Conservation (phyloP, 2,888 invertebrate species). For the Ophion ventricosus region DNA sequence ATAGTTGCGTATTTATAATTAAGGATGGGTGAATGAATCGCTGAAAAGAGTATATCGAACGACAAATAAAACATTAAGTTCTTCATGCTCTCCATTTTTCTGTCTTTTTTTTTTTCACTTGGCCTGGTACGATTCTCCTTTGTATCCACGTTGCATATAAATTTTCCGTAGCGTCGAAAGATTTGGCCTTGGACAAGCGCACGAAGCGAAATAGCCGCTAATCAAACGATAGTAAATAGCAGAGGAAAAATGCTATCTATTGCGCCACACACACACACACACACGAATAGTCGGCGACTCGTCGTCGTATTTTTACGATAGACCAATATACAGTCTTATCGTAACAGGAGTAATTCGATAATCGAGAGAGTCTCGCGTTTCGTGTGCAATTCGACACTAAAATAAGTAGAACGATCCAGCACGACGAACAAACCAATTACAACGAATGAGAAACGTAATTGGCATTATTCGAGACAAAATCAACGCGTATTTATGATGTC, state of each 20-base stretch:
- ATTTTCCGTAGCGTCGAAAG: background rate
- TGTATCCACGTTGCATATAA: too few species aligned
- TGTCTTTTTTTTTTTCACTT: too few species aligned
- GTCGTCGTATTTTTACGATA: background rate
- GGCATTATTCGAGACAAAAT: background rate
- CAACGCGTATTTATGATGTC: too few species aligned
- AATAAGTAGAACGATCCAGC: conserved; percentile 9
- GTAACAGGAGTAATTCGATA: background rate
- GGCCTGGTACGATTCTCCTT: too few species aligned
- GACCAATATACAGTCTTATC: background rate
- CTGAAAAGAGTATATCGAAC: too few species aligned
- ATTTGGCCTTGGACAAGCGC: conserved; percentile 2
- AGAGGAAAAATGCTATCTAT: conserved; percentile 11
- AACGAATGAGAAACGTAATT: conserved; percentile 20
- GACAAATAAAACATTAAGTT: too few species aligned
- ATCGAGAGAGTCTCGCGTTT: too few species aligned
- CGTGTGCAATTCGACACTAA: conserved; percentile 21
- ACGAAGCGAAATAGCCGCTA: background rate
- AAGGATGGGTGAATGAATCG: too few species aligned
- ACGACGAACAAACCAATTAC: conserved; percentile 30
- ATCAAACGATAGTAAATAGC: conserved; percentile 17
- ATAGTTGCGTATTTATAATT: too few species aligned
- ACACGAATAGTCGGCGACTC: background rate
- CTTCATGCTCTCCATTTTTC: too few species aligned
- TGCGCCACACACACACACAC: background rate